A percentile compares a stretch with the other conserved stretches of the same genome.
Evolutionary conservation across 2,888 invertebrate genomes (phyloP).

Genomic region (Dicranocentrus wangi): DNA sequence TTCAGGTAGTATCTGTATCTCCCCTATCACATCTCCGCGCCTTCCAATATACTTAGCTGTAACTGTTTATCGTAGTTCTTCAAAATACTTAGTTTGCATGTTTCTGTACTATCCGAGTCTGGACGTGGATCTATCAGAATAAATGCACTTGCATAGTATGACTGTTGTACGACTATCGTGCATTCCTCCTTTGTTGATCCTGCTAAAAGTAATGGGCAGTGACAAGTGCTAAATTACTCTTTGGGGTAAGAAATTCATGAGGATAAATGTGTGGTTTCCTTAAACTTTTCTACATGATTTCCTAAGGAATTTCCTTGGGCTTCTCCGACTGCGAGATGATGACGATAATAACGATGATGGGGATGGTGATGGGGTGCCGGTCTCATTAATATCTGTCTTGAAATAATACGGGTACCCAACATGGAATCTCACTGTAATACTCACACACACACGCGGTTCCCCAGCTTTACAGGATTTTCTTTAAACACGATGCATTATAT

Average conservation of each 20-base stretch:
- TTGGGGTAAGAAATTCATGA: constrained; percentile 54
- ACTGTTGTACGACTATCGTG: background rate
- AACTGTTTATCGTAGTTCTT: too few relatives aligned
- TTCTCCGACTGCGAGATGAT: constrained; percentile 39
- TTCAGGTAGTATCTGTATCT: constrained; percentile 43
- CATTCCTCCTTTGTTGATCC: background rate
- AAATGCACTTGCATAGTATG: constrained; percentile 10
- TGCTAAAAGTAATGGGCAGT: constrained; percentile 61
- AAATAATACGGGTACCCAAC: constrained; percentile 64
- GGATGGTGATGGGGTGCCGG: constrained; percentile 64
- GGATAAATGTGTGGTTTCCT: constrained; percentile 59
- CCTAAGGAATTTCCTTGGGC: constrained; percentile 54
- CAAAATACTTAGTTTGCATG: too few relatives aligned
- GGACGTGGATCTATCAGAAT: constrained; percentile 20
- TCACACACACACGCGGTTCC: constrained; percentile 16
- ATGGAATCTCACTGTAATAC: constrained; percentile 55
- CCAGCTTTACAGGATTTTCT: background rate
- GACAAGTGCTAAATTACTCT: constrained; percentile 66
- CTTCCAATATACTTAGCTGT: too few relatives aligned
- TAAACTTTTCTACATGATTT: constrained; percentile 60
- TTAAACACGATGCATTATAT: constrained; percentile 22
- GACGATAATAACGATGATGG: constrained; percentile 53
- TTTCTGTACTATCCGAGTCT: too few relatives aligned
- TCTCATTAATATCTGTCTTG: constrained; percentile 68
- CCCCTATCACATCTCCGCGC: too few relatives aligned